phyloP scores from a whole-genome alignment of 2,797 vertebrate species.

The Cheirogaleus major region DNA sequence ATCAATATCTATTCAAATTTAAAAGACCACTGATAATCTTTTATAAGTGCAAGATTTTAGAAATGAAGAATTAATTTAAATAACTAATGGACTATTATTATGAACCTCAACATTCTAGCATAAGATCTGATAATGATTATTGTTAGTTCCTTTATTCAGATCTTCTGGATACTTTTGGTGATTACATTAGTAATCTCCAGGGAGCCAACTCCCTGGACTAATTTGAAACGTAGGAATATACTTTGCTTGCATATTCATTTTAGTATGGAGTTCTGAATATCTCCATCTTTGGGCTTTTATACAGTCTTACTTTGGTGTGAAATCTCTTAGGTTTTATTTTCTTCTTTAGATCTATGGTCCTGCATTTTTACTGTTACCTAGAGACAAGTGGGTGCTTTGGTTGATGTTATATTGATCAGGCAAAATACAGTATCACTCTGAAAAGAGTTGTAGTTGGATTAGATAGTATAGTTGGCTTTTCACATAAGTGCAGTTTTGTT shows the following conservation, averaged over 20 bases:
- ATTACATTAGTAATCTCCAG: background rate
- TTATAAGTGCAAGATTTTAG: background rate
- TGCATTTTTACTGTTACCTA: background rate
- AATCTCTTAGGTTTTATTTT: constrained; percentile 22
- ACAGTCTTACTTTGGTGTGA: background rate
- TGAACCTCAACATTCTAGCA: background rate
- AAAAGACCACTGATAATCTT: background rate
- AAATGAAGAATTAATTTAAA: constrained; percentile 37
- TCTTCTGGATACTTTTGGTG: background rate
- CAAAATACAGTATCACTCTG: background rate
- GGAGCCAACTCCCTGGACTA: background rate
- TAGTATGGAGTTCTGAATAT: background rate
- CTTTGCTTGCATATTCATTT: background rate
- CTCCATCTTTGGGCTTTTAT: background rate
- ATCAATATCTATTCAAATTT: background rate
- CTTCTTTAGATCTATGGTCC: background rate
- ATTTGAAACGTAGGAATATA: background rate
- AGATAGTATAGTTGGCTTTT: background rate
- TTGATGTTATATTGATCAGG: background rate
- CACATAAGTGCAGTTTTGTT: background rate
- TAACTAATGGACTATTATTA: background rate
- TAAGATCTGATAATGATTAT: constrained; percentile 13
- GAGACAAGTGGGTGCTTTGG: background rate
- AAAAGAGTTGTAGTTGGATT: background rate
- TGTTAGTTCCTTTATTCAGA: background rate